phyloP scores from a whole-genome alignment of 2,888 invertebrate genomes.

The Apamea crenata region DNA sequence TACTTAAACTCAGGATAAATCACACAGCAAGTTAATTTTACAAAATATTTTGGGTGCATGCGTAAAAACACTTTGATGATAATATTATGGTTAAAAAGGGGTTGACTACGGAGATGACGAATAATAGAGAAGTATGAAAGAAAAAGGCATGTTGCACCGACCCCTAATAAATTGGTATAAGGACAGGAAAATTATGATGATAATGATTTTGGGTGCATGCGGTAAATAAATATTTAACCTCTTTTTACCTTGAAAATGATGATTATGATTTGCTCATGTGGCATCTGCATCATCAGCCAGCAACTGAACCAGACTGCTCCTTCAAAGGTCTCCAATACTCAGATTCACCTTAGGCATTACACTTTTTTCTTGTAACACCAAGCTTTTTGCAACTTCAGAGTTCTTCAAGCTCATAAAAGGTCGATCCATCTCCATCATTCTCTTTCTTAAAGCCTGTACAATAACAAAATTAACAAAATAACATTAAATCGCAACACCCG shows the following conservation, averaged over 20 bases:
- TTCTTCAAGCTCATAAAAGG: background rate
- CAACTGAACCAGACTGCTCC: background rate
- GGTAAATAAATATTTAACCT: background rate
- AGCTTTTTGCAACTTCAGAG: background rate
- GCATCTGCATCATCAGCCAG: background rate
- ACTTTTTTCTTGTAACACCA: background rate
- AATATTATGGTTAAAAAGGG: too few relatives aligned
- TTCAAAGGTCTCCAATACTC: background rate
- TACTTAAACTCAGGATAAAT: background rate
- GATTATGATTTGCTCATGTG: background rate
- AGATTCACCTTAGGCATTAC: background rate
- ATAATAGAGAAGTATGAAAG: too few relatives aligned
- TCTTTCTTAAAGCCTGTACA: background rate
- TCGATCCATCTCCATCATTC: background rate
- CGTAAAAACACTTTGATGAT: too few relatives aligned
- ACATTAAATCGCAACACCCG: slow-evolving; percentile 31
- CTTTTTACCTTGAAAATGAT: background rate
- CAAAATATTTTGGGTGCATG: background rate
- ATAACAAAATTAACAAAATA: background rate
- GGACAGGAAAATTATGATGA: too few relatives aligned
- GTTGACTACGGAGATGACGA: too few relatives aligned
- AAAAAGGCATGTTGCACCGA: too few relatives aligned
- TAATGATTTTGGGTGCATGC: too few relatives aligned
- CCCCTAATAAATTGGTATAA: too few relatives aligned
- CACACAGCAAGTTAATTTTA: background rate